These are phyloP conservation scores for Chrosomus eos DNA, from an alignment of 2,797 vertebrate species.

Conservation along the genomic window DNA sequence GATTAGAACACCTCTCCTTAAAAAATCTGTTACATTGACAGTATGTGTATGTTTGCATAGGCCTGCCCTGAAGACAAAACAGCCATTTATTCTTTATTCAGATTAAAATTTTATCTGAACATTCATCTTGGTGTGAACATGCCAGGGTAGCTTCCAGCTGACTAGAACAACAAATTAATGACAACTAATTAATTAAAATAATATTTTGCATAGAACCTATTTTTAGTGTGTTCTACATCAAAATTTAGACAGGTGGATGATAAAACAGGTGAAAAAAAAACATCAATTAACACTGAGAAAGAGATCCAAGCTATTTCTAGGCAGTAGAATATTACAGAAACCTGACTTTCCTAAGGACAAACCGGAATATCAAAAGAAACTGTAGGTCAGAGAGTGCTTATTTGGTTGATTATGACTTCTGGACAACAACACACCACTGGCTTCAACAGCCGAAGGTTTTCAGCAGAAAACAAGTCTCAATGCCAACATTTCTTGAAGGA, in stretches of 20 bases:
- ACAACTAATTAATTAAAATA: background rate
- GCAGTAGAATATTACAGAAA: background rate
- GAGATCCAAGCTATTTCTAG: background rate
- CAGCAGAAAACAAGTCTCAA: conserved; percentile 14
- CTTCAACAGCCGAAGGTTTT: conserved; percentile 4
- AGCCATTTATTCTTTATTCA: background rate
- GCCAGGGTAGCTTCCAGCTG: background rate
- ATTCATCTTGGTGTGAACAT: background rate
- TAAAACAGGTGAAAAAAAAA: background rate
- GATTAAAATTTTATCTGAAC: background rate
- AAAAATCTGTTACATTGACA: background rate
- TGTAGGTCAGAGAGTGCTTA: background rate
- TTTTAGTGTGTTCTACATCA: background rate
- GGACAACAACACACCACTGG: background rate
- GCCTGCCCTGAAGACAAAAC: background rate
- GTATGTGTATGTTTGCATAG: background rate
- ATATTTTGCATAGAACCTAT: background rate
- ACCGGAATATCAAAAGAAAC: background rate
- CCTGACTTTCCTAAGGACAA: background rate
- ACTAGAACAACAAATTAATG: background rate
- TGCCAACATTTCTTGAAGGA: conserved; percentile 60
- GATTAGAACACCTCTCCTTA: background rate
- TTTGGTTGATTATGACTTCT: conserved; percentile 1
- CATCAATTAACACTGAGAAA: background rate
- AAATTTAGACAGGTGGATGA: background rate